Percentiles rank a stretch among this genome's conserved stretches.
These are phyloP conservation scores for Eciton burchellii DNA, from an alignment of 1,140 invertebrate species.

Conservation along the genomic window DNA sequence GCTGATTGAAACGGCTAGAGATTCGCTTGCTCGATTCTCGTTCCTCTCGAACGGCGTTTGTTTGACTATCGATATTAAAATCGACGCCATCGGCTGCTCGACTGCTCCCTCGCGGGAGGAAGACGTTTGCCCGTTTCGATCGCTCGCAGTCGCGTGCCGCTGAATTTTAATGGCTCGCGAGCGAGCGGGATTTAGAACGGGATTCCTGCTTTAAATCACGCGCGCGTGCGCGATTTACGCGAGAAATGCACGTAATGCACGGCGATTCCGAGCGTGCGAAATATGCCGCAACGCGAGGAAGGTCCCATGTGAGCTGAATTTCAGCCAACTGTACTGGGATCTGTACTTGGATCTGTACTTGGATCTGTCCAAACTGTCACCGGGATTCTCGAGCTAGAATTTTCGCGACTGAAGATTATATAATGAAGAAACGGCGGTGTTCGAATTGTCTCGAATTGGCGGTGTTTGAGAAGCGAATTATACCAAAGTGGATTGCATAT, in stretches of 20 bases:
- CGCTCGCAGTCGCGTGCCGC: not conserved
- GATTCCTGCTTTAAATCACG: slow-evolving; percentile 27
- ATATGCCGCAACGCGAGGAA: not conserved
- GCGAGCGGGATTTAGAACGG: not conserved
- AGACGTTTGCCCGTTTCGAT: not conserved
- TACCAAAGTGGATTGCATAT: not conserved
- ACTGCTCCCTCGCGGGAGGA: not conserved
- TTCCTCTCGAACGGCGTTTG: not conserved
- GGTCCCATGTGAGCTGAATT: not conserved
- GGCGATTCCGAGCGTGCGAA: slow-evolving; percentile 10
- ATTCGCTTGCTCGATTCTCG: not conserved
- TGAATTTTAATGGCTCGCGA: not conserved
- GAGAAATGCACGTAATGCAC: not conserved
- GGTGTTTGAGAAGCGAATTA: not conserved
- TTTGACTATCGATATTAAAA: slow-evolving; percentile 30
- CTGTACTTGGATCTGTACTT: slow-evolving; percentile 17
- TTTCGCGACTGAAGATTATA: not conserved
- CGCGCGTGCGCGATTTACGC: no score
- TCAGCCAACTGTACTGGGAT: slow-evolving; percentile 19
- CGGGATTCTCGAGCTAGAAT: not conserved
- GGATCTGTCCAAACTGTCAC: not conserved
- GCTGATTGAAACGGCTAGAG: slow-evolving; percentile 15
- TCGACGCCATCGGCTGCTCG: not conserved
- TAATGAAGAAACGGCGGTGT: not conserved
- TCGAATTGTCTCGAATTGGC: not conserved